Conservation (phyloP, 2,888 invertebrate genomes). For the Cerceris ruficornis region DNA sequence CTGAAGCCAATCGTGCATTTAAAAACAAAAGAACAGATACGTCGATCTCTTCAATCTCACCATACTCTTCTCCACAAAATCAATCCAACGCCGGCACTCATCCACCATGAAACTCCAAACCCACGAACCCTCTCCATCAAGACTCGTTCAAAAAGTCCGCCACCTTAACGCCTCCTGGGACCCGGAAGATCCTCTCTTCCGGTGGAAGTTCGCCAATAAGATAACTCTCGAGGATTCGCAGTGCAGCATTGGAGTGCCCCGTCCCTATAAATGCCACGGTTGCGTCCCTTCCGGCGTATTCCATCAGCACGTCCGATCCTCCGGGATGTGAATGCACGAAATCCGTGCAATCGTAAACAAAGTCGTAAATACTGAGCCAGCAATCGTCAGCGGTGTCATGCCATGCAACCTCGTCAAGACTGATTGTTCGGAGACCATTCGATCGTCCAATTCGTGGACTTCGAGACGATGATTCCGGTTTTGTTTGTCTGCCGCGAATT, state of each 20-base stretch:
- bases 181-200: slow-evolving; percentile 88
- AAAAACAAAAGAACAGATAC: no score
- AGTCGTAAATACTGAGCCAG: slow-evolving; percentile 94
- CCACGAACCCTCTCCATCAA: neutral
- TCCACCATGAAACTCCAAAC: neutral
- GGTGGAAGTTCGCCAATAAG: slow-evolving; percentile 90
- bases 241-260: slow-evolving; percentile 88
- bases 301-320: slow-evolving; percentile 90
- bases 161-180: slow-evolving; percentile 84
- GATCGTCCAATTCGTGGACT: no score
- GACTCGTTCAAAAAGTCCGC: neutral
- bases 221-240: slow-evolving; percentile 86
- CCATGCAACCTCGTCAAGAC: slow-evolving; percentile 89
- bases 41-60: no score
- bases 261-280: slow-evolving; percentile 91
- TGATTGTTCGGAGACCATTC: slow-evolving; percentile 81
- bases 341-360: slow-evolving; percentile 91
- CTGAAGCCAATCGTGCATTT: no score
- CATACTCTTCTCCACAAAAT: no score
- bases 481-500: no score
- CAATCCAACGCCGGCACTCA: no score
- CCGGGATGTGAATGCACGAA: slow-evolving; percentile 93
- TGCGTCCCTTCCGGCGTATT: slow-evolving; percentile 93
- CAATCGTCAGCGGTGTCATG: slow-evolving; percentile 90
- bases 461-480: no score